Conservation (phyloP, 2,113 vertebrate species). For the Neodontobutis hainanensis region DNA sequence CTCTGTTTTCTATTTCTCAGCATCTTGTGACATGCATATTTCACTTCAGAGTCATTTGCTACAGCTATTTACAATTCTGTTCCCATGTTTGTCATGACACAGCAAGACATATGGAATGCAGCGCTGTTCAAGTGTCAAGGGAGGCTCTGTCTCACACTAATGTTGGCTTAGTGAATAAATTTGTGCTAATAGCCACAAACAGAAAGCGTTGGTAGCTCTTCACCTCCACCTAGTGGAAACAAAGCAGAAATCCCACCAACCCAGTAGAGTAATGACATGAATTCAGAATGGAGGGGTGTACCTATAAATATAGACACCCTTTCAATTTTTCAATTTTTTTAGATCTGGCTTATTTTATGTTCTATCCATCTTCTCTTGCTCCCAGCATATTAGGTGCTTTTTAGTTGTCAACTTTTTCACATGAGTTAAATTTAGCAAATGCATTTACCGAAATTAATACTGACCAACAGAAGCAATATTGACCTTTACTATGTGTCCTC, state of each 20-base stretch:
- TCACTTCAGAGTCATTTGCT: slow-evolving; percentile 2
- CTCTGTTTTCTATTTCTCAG: not conserved
- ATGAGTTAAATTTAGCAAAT: too few species aligned
- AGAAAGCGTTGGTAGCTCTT: slow-evolving; percentile 1
- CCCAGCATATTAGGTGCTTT: too few species aligned
- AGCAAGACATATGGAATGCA: not conserved
- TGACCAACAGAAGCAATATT: too few species aligned
- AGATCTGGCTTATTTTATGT: too few species aligned
- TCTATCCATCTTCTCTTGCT: too few species aligned
- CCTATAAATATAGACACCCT: too few species aligned
- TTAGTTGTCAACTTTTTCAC: too few species aligned
- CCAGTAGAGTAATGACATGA: not conserved
- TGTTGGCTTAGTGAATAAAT: slow-evolving; percentile 1
- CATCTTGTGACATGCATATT: slow-evolving; percentile 5
- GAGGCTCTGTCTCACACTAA: slow-evolving; percentile 6
- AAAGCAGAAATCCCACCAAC: not conserved
- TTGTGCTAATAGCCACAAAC: not conserved
- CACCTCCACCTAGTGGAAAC: slow-evolving; percentile 70
- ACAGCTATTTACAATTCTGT: not conserved
- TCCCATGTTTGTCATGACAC: not conserved
- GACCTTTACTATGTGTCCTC: not conserved
- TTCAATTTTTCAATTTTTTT: too few species aligned
- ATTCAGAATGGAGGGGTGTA: too few species aligned
- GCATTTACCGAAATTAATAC: too few species aligned
- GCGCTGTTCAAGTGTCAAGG: not conserved